Conservation (phyloP, 2,888 invertebrate genomes). For the Cheilosia urbana region DNA sequence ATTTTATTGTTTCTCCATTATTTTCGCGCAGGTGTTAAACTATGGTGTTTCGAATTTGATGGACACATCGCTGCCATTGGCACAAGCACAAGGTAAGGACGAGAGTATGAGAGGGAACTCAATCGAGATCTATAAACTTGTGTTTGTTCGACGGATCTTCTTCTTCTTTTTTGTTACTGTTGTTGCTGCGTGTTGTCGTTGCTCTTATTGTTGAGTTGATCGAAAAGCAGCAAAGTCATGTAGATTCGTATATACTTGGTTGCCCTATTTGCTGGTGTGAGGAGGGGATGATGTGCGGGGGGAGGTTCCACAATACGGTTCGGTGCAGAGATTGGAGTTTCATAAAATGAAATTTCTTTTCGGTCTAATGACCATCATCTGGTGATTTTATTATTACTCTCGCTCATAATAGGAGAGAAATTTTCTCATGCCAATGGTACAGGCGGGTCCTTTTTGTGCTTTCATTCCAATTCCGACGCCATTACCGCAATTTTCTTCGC, state of each 20-base stretch:
- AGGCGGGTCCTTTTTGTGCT: neutral
- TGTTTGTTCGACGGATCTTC: neutral
- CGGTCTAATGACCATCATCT: constrained; percentile 76
- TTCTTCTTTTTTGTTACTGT: neutral
- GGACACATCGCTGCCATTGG: constrained; percentile 27
- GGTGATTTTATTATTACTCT: constrained; percentile 74
- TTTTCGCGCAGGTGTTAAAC: constrained; percentile 69
- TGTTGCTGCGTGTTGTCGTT: too few relatives aligned
- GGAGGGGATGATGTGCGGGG: neutral
- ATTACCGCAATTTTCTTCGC: constrained; percentile 61
- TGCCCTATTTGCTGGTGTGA: too few relatives aligned
- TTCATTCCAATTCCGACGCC: constrained; percentile 28
- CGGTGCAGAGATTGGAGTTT: constrained; percentile 64
- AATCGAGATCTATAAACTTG: constrained; percentile 61
- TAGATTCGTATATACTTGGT: constrained; percentile 42
- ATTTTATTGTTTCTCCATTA: constrained; percentile 72
- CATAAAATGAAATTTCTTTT: constrained; percentile 76
- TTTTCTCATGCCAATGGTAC: constrained; percentile 21
- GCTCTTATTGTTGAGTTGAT: neutral
- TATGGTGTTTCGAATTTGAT: constrained; percentile 66
- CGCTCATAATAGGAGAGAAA: constrained; percentile 49
- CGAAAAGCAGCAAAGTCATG: constrained; percentile 36
- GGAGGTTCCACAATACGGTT: constrained; percentile 47
- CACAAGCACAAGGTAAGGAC: constrained; percentile 45
- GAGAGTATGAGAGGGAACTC: neutral